Base-by-base conservation (phyloP, 1,140 invertebrate species). In the Drosophila athabasca region DNA sequence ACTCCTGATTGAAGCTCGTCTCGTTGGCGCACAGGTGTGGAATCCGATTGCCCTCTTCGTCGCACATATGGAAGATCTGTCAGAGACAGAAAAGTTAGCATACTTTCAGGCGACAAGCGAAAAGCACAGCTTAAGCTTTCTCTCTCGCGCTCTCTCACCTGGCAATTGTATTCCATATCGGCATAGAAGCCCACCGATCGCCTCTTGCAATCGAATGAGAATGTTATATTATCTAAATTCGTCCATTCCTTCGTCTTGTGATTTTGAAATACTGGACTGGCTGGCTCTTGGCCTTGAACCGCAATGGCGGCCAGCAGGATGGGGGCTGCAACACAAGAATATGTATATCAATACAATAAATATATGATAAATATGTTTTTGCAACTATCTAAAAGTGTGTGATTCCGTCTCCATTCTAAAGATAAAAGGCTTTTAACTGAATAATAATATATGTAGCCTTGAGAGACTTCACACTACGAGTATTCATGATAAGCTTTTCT, bases 11-110 rank as follows among this genome's bases (percentile, higher is more conserved):
- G 90, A 94, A 94, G 50, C 92, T 93, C 8, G 94, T 94, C 59
- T 94, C 93, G 66, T 94, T 94, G 62, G 93, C 94, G 89, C 94
- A 94, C 61, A 94, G 92, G 83, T 94, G 93, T 8, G 94, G 94
- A 65, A 94, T 94, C 54, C 94, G 91, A 58, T 94, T 91, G 26
- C 94, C 94, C 62, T 94, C 93, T 69, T 93, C 94, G 72, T 94
- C 94, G 76, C 94, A 95, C 93, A 95, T 94, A 79, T 95, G 94
- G 79, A 94, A 95, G 53, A 95, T 93, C 92, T 91, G 31, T 11
- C 6, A 26, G 13, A 17, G 52, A 44, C 24, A 9, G 17, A 22
- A 3, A 44, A 13, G 45, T 35, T 46, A 41, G 82, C 48, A 77
- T 85, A 78, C 78, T 85, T 78, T 87, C 13, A 45, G 82, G 75